Percentiles rank a stretch among this genome's conserved stretches.
Conservation (phyloP, 2,797 vertebrate genomes). For the Prionace glauca region DNA sequence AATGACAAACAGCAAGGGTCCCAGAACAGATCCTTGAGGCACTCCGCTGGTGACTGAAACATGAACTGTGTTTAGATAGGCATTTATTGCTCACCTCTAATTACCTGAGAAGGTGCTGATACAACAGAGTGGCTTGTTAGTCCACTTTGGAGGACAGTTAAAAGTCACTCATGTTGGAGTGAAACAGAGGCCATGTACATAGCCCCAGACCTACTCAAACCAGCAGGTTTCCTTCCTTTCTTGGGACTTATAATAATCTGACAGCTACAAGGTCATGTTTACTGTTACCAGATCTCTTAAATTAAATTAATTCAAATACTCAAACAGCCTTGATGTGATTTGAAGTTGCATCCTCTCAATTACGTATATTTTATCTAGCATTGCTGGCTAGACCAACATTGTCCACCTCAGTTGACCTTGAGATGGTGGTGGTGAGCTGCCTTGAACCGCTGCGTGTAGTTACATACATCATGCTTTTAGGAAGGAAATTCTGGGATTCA, state of each 20-base stretch:
- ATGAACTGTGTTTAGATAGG: neutral
- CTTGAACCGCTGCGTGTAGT: too few relatives aligned
- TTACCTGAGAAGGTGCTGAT: neutral
- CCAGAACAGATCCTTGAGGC: too few relatives aligned
- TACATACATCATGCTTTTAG: too few relatives aligned
- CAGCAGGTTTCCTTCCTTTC: neutral
- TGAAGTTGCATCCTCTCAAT: neutral
- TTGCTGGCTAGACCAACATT: too few relatives aligned
- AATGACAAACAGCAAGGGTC: too few relatives aligned
- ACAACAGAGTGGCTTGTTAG: neutral
- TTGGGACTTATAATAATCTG: neutral
- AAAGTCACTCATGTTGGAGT: neutral
- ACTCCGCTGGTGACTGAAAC: too few relatives aligned
- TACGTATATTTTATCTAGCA: neutral
- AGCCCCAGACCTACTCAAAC: neutral
- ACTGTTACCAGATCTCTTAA: neutral
- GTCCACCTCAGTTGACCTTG: too few relatives aligned
- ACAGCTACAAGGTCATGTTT: neutral
- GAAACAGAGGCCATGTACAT: neutral
- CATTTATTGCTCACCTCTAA: neutral
- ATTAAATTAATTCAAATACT: neutral
- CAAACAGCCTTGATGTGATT: neutral
- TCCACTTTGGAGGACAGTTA: too few relatives aligned
- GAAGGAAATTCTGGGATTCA: too few relatives aligned
- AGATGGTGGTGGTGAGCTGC: too few relatives aligned